Conservation (phyloP, 2,888 invertebrate genomes). For the Aphodius granarius region DNA sequence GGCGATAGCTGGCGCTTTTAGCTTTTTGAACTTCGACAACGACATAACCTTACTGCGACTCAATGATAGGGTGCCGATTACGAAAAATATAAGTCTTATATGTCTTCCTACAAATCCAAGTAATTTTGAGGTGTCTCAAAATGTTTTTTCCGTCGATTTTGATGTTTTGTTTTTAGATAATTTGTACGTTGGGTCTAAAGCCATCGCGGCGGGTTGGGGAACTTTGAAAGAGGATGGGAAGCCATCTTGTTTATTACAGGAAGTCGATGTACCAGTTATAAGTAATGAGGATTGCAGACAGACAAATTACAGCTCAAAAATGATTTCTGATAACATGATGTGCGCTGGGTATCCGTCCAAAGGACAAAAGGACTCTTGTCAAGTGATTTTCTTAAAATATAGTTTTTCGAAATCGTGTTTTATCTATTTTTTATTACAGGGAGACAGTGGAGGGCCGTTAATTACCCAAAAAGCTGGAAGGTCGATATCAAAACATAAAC, state of each 20-base stretch:
- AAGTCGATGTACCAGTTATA: slow-evolving; percentile 83
- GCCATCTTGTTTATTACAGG: slow-evolving; percentile 77
- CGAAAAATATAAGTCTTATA: slow-evolving; percentile 78
- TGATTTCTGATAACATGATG: slow-evolving; percentile 83
- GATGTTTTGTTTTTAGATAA: too few relatives aligned
- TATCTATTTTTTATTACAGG: too few relatives aligned
- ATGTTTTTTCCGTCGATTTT: too few relatives aligned
- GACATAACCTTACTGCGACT: slow-evolving; percentile 82
- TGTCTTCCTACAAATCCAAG: slow-evolving; percentile 75
- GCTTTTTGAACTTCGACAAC: slow-evolving; percentile 83
- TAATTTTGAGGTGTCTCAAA: too few relatives aligned
- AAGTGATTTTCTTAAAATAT: too few relatives aligned
- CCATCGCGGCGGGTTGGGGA: slow-evolving; percentile 83
- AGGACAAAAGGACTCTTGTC: slow-evolving; percentile 82
- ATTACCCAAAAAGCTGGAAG: slow-evolving; percentile 53
- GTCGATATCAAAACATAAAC: neutral
- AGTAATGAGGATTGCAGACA: slow-evolving; percentile 76
- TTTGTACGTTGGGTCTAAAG: slow-evolving; percentile 71
- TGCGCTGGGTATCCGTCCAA: slow-evolving; percentile 89
- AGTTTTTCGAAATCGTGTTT: too few relatives aligned
- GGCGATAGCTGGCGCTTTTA: slow-evolving; percentile 79
- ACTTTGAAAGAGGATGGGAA: slow-evolving; percentile 80
- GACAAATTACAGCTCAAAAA: slow-evolving; percentile 80
- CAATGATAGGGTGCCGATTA: slow-evolving; percentile 79
- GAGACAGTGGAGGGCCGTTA: slow-evolving; percentile 85